These are phyloP conservation scores for Drosophila arizonae DNA, from an alignment of 1,140 invertebrate genomes.

Conservation along the genomic window DNA sequence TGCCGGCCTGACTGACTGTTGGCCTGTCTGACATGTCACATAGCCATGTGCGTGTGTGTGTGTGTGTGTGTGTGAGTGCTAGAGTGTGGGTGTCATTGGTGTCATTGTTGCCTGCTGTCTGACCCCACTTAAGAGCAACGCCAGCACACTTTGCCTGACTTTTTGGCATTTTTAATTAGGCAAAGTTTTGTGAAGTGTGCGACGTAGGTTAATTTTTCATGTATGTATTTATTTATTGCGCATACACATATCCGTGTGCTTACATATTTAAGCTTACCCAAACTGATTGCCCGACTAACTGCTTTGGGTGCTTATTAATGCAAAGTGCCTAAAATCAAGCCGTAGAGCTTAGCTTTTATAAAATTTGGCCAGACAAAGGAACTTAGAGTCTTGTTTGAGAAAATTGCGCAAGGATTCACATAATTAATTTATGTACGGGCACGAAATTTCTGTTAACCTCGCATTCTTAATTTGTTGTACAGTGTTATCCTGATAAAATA, in stretches of 20 bases:
- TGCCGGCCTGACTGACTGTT: conserved; percentile 28
- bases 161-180: conserved; percentile 80
- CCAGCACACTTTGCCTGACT: conserved; percentile 46
- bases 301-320: too few species aligned
- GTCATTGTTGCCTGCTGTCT: conserved; percentile 44
- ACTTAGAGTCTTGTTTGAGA: too few species aligned
- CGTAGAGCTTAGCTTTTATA: too few species aligned
- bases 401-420: too few species aligned
- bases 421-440: too few species aligned
- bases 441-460: too few species aligned
- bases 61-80: not conserved
- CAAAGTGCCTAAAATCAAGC: too few species aligned
- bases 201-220: conserved; percentile 48
- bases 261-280: not conserved
- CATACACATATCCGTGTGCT: conserved; percentile 5
- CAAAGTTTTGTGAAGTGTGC: conserved; percentile 46
- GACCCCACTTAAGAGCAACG: conserved; percentile 39
- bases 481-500: too few species aligned
- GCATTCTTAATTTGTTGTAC: too few species aligned
- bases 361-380: too few species aligned
- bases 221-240: conserved; percentile 15
- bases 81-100: conserved; percentile 25
- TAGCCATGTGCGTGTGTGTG: conserved; percentile 27
- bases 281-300: not conserved
- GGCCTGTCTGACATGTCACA: conserved; percentile 50